Percentiles rank a stretch among this genome's conserved stretches.
Conservation (phyloP, 2,113 vertebrate genomes). For the Dipodomys spectabilis region DNA sequence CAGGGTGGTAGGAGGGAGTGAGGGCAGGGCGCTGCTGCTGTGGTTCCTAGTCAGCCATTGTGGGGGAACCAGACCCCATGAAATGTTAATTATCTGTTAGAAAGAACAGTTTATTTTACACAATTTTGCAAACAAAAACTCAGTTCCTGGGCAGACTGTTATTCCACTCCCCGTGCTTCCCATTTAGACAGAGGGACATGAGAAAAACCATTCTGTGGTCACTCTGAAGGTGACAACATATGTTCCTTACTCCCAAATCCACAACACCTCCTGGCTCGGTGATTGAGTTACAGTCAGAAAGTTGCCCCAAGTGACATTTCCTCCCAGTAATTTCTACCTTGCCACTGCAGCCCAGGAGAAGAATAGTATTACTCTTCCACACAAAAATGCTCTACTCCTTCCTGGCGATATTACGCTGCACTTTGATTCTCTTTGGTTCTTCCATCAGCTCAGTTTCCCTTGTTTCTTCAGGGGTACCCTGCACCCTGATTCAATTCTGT, state of each 20-base stretch:
- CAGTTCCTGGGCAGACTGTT: constrained; percentile 24
- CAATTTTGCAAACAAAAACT: constrained; percentile 58
- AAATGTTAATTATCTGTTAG: constrained; percentile 74
- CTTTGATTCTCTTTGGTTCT: constrained; percentile 80
- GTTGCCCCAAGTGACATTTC: constrained; percentile 41
- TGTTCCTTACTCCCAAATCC: constrained; percentile 60
- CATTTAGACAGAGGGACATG: not conserved
- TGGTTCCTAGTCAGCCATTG: constrained; percentile 59
- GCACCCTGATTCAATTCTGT: constrained; percentile 69
- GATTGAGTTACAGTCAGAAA: constrained; percentile 73
- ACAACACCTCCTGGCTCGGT: constrained; percentile 52
- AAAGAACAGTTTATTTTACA: constrained; percentile 67
- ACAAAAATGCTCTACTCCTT: constrained; percentile 63
- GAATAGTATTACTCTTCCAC: constrained; percentile 57
- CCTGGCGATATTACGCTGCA: constrained; percentile 42
- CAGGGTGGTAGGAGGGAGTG: not conserved
- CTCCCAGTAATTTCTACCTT: constrained; percentile 76
- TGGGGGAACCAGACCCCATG: constrained; percentile 43
- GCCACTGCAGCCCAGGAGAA: constrained; percentile 72
- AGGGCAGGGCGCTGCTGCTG: not conserved
- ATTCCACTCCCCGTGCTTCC: constrained; percentile 25
- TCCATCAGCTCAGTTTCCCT: constrained; percentile 83
- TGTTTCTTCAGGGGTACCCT: constrained; percentile 85
- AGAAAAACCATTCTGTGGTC: constrained; percentile 56
- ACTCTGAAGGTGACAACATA: constrained; percentile 61